phyloP scores from a whole-genome alignment of 2,797 vertebrate species.

The Falco berigora region DNA sequence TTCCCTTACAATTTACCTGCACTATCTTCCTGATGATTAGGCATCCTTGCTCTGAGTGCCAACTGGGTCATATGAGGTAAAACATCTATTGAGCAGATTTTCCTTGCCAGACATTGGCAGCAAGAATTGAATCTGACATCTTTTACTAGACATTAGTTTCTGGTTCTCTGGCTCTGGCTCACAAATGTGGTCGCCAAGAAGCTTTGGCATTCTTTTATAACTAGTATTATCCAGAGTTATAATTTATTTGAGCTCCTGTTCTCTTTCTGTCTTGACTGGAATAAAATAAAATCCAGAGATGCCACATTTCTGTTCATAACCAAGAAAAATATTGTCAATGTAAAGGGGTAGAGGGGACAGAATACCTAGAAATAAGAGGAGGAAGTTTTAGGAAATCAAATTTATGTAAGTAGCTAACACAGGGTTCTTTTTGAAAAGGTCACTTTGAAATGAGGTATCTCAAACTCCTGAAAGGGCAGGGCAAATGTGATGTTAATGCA shows the following conservation, averaged over 20 bases:
- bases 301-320: background rate
- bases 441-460: background rate
- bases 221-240: constrained; percentile 24
- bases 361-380: background rate
- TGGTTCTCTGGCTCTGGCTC: constrained; percentile 36
- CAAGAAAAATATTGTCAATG: background rate
- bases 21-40: background rate
- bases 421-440: background rate
- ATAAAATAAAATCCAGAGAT: constrained; percentile 31
- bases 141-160: constrained; percentile 60
- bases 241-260: constrained; percentile 57
- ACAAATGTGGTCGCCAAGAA: background rate
- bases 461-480: background rate
- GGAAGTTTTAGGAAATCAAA: background rate
- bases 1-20: background rate
- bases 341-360: background rate
- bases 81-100: background rate
- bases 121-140: constrained; percentile 44
- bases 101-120: constrained; percentile 28
- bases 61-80: constrained; percentile 49
- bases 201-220: constrained; percentile 40
- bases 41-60: background rate
- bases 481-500: background rate
- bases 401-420: background rate
- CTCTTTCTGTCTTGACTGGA: constrained; percentile 24